Conservation (phyloP, 2,888 invertebrate genomes). For the Drosophila flavopinicola region DNA sequence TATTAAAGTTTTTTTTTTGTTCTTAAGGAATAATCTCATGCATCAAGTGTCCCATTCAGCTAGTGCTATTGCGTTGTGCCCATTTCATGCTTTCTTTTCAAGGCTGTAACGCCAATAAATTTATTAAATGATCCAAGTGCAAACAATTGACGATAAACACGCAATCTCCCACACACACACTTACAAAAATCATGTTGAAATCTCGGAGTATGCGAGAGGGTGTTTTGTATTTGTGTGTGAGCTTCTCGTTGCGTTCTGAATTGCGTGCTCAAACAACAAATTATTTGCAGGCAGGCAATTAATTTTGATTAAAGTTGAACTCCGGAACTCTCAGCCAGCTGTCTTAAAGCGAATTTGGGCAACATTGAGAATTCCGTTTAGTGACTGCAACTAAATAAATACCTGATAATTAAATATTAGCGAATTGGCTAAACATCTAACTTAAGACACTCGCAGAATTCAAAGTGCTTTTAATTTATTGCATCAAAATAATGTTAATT, state of each 20-base stretch:
- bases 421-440: constrained; percentile 15
- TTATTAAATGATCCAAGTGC: constrained; percentile 68
- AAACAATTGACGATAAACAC: constrained; percentile 54
- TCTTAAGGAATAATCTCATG: not conserved
- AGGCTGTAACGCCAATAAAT: constrained; percentile 68
- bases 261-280: constrained; percentile 75
- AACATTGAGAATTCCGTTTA: constrained; percentile 6
- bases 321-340: constrained; percentile 30
- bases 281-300: constrained; percentile 71
- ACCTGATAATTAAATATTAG: constrained; percentile 42
- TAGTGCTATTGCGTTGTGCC: constrained; percentile 4
- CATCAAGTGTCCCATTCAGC: not conserved
- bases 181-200: constrained; percentile 48
- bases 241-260: constrained; percentile 46
- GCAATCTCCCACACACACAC: constrained; percentile 17
- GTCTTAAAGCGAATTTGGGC: constrained; percentile 46
- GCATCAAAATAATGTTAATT: too few relatives aligned
- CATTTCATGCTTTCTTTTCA: constrained; percentile 44
- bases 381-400: constrained; percentile 4
- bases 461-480: not conserved
- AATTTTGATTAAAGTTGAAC: constrained; percentile 75
- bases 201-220: constrained; percentile 27
- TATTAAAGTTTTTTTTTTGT: too few relatives aligned
- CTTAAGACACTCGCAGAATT: constrained; percentile 5
- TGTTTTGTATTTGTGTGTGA: constrained; percentile 28